Evolutionary conservation across 2,888 invertebrate species (phyloP).

Genomic region (Slavum lentiscoides): DNA sequence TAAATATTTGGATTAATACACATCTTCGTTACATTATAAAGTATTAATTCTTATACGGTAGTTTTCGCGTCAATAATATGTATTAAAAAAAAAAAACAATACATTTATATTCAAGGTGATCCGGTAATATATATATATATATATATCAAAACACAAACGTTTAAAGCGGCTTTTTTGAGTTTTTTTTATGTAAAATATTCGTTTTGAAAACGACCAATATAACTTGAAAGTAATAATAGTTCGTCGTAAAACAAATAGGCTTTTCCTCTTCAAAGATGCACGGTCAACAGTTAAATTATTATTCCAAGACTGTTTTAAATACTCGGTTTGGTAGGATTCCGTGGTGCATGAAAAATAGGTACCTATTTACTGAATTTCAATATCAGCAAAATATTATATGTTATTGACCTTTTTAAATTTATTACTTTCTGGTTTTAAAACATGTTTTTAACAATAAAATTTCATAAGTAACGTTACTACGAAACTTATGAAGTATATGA

Average conservation of each 20-base stretch:
- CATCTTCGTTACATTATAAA: no score
- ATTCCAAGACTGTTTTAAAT: not conserved
- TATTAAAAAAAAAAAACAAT: no score
- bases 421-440: no score
- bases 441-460: no score
- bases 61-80: no score
- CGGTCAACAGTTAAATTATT: not conserved
- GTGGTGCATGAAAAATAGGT: not conserved
- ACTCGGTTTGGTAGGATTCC: not conserved
- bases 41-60: no score
- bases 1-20: no score
- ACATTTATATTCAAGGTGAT: not conserved
- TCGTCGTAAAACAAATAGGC: not conserved
- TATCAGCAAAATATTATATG: no score
- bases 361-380: no score
- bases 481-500: no score
- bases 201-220: not conserved
- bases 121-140: not conserved
- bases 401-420: no score
- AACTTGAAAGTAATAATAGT: constrained; percentile 6
- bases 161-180: not conserved
- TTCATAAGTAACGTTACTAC: no score
- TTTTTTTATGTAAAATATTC: constrained; percentile 19
- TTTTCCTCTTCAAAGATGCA: not conserved
- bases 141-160: not conserved